Base-by-base conservation (phyloP, 2,888 invertebrate genomes). In the Parnassius smintheus region DNA sequence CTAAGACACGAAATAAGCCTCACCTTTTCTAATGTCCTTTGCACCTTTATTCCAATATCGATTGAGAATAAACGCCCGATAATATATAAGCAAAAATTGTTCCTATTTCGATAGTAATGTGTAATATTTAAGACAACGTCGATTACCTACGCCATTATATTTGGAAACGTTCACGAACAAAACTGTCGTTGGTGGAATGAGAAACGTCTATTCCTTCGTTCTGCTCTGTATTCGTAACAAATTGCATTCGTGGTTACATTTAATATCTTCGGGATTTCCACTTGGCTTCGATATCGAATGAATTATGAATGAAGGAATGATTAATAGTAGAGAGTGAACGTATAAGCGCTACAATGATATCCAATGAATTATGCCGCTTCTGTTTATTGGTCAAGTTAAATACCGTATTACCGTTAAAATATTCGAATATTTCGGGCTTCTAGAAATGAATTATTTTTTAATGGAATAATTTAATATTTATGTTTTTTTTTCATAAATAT, bases 301-400 rank as follows among this genome's bases (percentile, higher is more conserved):
- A 68, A 68, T 68, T 65, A 68, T 68, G 68, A 66, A 66, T 65
- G 61, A 68, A 66, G 44, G 62, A 59, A 62, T 62, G 58, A 62
- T 62, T 62, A 62, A 62, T 59, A 45, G 53, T 25, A 12, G 44
- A 45, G 53, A 59, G 54, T 62, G 66, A 66, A 64, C 56, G 66
- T 64, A 68, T 63, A 66, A 66, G 22, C 65, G 65, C 62, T 64
- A 52, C 45, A 52, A 52, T 58, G 58, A 52, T 53, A 57, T 55
- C 50, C 49, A 54, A 62, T 59, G 59, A 62, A 58, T 49, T 52
- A 52, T 48, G 49, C 49, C 18, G 54, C 22, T 18, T 48, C 25
- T 56, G 51, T 56, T 58, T 54, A 56, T 59, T 45, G 45, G 42
- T 56, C 44, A n/a, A 12, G 52, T 44, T 50, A 22, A 46, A 56